phyloP scores from a whole-genome alignment of 2,113 vertebrate genomes.

The Chlorodrepanis virens region DNA sequence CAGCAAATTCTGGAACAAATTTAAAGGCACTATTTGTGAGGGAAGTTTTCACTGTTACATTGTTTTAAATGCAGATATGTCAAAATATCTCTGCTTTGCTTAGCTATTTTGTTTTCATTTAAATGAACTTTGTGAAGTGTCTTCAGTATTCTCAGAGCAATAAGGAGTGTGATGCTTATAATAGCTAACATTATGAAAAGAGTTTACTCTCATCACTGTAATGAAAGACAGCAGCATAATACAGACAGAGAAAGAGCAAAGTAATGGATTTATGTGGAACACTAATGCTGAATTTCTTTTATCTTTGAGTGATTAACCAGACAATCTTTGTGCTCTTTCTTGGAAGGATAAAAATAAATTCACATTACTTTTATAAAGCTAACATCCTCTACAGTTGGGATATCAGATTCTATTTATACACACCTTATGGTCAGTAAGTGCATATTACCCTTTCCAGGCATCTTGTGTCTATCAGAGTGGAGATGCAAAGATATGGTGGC shows the following conservation, averaged over 20 bases:
- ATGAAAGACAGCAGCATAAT: slow-evolving; percentile 27
- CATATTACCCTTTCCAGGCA: neutral
- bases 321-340: neutral
- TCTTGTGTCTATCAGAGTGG: neutral
- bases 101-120: slow-evolving; percentile 50
- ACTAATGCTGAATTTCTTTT: slow-evolving; percentile 41
- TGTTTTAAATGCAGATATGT: slow-evolving; percentile 17
- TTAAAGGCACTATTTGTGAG: neutral
- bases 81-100: slow-evolving; percentile 8
- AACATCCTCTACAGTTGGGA: neutral
- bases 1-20: slow-evolving; percentile 5
- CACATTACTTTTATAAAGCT: neutral
- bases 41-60: neutral
- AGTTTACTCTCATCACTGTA: slow-evolving; percentile 4
- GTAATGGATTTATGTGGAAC: slow-evolving; percentile 28
- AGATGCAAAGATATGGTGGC: neutral
- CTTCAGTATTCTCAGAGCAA: slow-evolving; percentile 3
- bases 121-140: slow-evolving; percentile 28
- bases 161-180: neutral
- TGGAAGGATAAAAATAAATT: slow-evolving; percentile 12
- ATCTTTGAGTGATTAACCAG: slow-evolving; percentile 39
- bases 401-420: neutral
- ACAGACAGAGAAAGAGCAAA: neutral
- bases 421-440: neutral
- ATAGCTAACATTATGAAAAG: slow-evolving; percentile 32